These are phyloP conservation scores for Drosophila quasianomalipes DNA, from an alignment of 2,888 invertebrate species.

Conservation along the genomic window DNA sequence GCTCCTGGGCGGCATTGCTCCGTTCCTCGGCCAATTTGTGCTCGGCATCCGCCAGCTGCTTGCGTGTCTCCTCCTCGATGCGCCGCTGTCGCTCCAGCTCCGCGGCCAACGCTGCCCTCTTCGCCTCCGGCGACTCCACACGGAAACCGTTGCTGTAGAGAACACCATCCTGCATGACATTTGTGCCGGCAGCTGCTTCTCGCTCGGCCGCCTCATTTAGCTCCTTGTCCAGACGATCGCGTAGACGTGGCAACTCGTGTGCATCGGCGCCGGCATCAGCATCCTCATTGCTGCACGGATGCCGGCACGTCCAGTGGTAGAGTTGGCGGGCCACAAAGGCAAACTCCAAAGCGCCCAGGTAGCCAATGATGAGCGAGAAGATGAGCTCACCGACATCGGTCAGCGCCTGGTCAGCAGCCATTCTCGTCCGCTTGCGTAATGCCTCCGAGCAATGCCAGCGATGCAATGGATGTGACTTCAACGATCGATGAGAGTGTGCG, in stretches of 20 bases:
- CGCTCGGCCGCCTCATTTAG: constrained; percentile 67
- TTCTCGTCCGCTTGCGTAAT: constrained; percentile 73
- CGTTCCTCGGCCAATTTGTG: constrained; percentile 69
- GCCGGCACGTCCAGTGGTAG: constrained; percentile 83
- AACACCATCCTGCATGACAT: constrained; percentile 84
- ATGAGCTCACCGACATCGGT: constrained; percentile 90
- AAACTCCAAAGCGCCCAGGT: constrained; percentile 90
- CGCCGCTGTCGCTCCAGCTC: constrained; percentile 79
- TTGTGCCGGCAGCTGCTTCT: constrained; percentile 67
- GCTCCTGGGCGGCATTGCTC: constrained; percentile 39
- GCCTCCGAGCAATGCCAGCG: constrained; percentile 30
- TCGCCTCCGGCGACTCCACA: constrained; percentile 73
- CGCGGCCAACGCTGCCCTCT: constrained; percentile 58
- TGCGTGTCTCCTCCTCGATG: constrained; percentile 80
- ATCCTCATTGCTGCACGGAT: constrained; percentile 55
- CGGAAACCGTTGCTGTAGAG: constrained; percentile 84
- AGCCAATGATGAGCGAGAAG: constrained; percentile 90
- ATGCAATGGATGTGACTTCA: constrained; percentile 41
- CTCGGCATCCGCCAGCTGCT: constrained; percentile 80
- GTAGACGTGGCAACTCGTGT: constrained; percentile 74
- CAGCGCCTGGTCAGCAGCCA: constrained; percentile 76
- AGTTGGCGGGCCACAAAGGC: constrained; percentile 83
- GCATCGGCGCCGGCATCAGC: constrained; percentile 55
- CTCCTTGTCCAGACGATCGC: constrained; percentile 77
- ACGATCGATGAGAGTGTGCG: not conserved